Base-by-base conservation (phyloP, 2,888 invertebrate genomes). In the Dicyrtomina minuta region DNA sequence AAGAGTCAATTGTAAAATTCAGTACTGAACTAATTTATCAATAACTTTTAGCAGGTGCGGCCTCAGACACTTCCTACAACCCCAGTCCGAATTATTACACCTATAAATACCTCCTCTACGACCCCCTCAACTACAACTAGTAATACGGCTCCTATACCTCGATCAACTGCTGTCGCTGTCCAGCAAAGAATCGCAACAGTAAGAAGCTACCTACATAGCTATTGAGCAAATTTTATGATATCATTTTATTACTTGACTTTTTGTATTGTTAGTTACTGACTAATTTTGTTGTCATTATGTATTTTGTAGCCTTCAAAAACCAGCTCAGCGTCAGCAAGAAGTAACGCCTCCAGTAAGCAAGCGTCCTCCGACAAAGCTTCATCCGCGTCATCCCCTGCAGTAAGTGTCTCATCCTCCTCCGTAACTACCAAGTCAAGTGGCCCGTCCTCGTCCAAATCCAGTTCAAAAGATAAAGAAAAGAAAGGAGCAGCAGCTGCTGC, bases 381-480 rank as follows among this genome's bases (percentile, higher is more conserved):
- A 12, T 24, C 62, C 1, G 51, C 51, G 17, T 41, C 67, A 17
- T 66, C 66, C 22, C 41, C 60, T 22, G 27, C 59, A 26, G 41
- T 60, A 5, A 61, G 46, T 22, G 68, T 58, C 10, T 73, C 73
- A 43, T 49, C 69, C 24, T 60, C 70, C 39, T 49, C 66, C 15
- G 67, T 74, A 58, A 67, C 70, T 39, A 56, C 74, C 39, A 74
- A 75, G 64, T 71, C 75, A 41, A 70, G 68, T 66, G 71, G 71
- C 62, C 65, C 75, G 33, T 65, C 71, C 20, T 83, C 84, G 39
- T 59, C 67, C 1, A 79, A 88, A 81, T 87, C 89, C 12, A 83
- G 88, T 41, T 84, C 87, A 76, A 90, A 89, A 83, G 91, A 91
- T 78, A 91, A 90, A 80, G 90, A 91, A 26, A 64, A 71, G 79